Conservation (phyloP, 2,113 vertebrate species). For the Gopherus evgoodei region DNA sequence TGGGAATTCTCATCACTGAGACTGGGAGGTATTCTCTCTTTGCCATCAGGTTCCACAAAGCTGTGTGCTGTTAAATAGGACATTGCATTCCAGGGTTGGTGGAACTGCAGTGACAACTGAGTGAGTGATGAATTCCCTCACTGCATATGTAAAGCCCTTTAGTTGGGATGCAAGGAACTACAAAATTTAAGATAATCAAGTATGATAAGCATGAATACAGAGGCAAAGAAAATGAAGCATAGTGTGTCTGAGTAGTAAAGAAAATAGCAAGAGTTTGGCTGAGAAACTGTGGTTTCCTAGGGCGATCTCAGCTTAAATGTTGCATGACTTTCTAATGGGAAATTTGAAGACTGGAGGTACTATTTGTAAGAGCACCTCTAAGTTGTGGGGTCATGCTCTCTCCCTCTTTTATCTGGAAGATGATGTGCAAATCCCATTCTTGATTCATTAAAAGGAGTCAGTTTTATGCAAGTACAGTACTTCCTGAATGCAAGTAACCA, state of each 20-base stretch:
- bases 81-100: neutral
- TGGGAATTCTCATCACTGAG: neutral
- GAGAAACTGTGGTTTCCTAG: neutral
- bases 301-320: neutral
- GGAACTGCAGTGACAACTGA: neutral
- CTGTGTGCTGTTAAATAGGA: neutral
- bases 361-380: neutral
- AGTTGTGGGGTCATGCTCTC: neutral
- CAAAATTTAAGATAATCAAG: neutral
- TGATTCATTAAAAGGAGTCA: neutral
- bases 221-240: neutral
- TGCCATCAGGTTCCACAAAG: neutral
- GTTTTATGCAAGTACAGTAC: accelerated
- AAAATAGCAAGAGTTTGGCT: neutral
- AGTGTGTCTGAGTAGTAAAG: neutral
- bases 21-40: neutral
- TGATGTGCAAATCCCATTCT: neutral
- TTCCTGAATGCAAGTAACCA: neutral
- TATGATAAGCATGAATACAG: neutral
- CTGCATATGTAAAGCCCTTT: accelerated
- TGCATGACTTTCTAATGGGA: neutral
- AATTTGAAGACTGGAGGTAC: neutral
- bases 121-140: neutral
- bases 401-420: neutral
- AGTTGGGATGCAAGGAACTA: neutral